These are phyloP conservation scores for Colistium nudipinnis DNA, from an alignment of 2,113 vertebrate genomes.

Conservation along the genomic window DNA sequence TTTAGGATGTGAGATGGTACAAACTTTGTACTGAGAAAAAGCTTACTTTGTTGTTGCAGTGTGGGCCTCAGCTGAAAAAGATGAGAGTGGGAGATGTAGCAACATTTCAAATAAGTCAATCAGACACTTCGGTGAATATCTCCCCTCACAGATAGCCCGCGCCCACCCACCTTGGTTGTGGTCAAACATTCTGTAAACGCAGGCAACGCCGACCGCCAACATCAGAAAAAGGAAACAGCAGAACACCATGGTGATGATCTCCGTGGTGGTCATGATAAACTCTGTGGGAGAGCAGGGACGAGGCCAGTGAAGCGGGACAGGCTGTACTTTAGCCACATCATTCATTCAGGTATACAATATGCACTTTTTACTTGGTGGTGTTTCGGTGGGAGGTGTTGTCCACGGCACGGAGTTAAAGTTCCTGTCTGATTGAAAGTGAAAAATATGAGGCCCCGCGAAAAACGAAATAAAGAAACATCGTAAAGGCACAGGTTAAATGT, in stretches of 20 bases:
- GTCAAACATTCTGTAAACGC: slow-evolving; percentile 41
- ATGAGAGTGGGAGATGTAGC: neutral
- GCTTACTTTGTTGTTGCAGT: slow-evolving; percentile 49
- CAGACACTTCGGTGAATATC: neutral
- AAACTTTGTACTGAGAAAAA: neutral
- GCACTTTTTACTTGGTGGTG: slow-evolving; percentile 43
- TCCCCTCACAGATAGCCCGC: neutral
- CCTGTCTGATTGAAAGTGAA: slow-evolving; percentile 42
- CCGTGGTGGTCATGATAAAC: slow-evolving; percentile 19
- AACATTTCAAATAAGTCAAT: neutral
- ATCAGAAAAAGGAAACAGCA: slow-evolving; percentile 72
- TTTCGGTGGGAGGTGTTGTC: slow-evolving; percentile 24
- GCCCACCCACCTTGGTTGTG: slow-evolving; percentile 44
- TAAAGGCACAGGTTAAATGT: no score
- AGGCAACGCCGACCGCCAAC: slow-evolving; percentile 41
- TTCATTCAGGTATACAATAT: neutral
- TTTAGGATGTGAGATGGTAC: slow-evolving; percentile 6
- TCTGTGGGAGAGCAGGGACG: slow-evolving; percentile 46
- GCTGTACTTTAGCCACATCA: fast-evolving
- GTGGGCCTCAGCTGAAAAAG: slow-evolving; percentile 35
- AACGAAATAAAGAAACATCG: neutral
- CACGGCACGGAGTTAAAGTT: slow-evolving; percentile 10
- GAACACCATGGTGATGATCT: slow-evolving; percentile 66
- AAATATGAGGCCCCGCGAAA: no score
- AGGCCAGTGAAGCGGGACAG: neutral